phyloP scores from a whole-genome alignment of 2,113 vertebrate genomes.

The Mesembrinibis cayennensis region DNA sequence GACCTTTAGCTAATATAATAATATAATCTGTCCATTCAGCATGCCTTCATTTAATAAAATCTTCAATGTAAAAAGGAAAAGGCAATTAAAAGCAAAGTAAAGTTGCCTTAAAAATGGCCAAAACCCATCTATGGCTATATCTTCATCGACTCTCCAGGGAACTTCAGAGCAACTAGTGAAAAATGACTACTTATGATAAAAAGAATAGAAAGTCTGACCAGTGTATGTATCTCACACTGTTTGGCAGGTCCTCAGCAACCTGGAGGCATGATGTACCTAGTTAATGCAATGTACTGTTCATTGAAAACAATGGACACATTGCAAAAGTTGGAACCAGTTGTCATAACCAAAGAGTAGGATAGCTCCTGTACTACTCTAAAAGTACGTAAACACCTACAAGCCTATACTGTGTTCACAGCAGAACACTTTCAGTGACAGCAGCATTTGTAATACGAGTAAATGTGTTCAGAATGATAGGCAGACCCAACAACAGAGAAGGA shows the following conservation, averaged over 20 bases:
- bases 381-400: fast-evolving
- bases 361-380: neutral
- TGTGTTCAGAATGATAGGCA: neutral
- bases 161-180: neutral
- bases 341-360: neutral
- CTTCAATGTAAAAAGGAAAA: neutral
- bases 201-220: neutral
- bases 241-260: neutral
- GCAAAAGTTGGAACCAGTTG: neutral
- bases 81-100: neutral
- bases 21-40: neutral
- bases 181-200: neutral
- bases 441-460: neutral
- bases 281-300: neutral
- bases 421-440: neutral
- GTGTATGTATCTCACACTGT: neutral
- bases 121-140: neutral
- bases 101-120: neutral
- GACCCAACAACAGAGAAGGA: neutral
- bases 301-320: neutral
- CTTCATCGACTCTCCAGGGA: neutral
- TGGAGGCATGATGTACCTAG: neutral
- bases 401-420: neutral
- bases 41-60: neutral
- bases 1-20: neutral